phyloP scores from a whole-genome alignment of 1,140 invertebrate species.

The Micrasema longulum region DNA sequence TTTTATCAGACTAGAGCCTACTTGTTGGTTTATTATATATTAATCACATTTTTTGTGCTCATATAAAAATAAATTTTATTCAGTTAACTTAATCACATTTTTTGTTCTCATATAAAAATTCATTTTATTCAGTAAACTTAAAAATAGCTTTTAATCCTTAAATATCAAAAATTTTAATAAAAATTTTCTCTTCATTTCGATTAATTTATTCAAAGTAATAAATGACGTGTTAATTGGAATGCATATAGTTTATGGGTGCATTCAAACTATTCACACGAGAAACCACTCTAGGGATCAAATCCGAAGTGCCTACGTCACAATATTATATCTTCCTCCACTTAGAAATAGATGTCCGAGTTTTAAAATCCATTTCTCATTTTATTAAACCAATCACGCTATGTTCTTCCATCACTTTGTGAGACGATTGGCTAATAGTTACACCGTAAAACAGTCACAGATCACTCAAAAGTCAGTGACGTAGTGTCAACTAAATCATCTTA shows the following conservation, averaged over 20 bases:
- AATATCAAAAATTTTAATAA: too few species aligned
- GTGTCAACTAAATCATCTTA: too few species aligned
- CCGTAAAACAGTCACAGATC: slow-evolving; percentile 24
- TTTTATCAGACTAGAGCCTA: too few species aligned
- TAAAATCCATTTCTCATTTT: slow-evolving; percentile 22
- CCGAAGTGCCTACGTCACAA: slow-evolving; percentile 26
- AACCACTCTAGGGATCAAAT: neutral
- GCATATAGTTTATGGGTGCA: neutral
- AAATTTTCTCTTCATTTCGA: too few species aligned
- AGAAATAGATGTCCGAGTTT: slow-evolving; percentile 13
- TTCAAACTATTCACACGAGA: slow-evolving; percentile 11
- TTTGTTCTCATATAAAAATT: too few species aligned
- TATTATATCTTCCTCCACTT: slow-evolving; percentile 10
- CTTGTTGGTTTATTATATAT: too few species aligned
- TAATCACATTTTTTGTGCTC: too few species aligned
- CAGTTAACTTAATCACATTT: too few species aligned
- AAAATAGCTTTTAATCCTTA: too few species aligned
- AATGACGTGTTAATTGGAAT: slow-evolving; percentile 1
- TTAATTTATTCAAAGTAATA: too few species aligned
- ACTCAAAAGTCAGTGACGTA: slow-evolving; percentile 4
- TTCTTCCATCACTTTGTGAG: slow-evolving; percentile 14
- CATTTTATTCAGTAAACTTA: too few species aligned
- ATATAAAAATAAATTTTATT: too few species aligned
- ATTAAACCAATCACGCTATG: slow-evolving; percentile 23
- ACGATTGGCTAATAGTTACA: slow-evolving; percentile 8